Evolutionary conservation across 2,113 vertebrate genomes (phyloP).

Genomic region (Sphaerodactylus townsendi): DNA sequence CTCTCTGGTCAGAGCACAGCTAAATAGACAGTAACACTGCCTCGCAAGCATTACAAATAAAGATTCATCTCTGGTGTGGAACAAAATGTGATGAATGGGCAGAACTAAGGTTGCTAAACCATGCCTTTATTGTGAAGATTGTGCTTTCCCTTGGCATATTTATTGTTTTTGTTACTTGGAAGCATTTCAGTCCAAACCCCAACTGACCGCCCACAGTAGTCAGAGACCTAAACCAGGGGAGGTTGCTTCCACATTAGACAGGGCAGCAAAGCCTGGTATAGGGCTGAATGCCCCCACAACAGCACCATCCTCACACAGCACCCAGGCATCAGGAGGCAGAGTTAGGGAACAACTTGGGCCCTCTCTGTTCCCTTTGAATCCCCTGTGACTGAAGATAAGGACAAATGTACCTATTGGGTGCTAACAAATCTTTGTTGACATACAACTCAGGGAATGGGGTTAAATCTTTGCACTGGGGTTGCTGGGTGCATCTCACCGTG

Average conservation of each 20-base stretch:
- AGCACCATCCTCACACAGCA: neutral
- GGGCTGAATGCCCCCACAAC: neutral
- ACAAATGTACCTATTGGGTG: no score
- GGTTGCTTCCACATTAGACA: neutral
- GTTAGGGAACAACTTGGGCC: neutral
- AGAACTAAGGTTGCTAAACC: no score
- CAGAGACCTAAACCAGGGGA: neutral
- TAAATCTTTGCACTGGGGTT: neutral
- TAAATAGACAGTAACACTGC: neutral
- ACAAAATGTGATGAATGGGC: neutral
- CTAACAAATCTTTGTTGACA: no score
- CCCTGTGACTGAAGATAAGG: no score
- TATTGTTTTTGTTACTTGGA: neutral
- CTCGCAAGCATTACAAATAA: neutral
- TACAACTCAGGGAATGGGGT: no score
- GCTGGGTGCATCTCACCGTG: neutral
- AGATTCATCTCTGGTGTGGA: neutral
- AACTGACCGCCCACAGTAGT: neutral
- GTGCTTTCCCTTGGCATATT: neutral
- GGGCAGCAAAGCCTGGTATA: neutral
- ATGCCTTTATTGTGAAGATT: neutral
- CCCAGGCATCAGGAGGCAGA: no score
- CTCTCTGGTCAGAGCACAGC: neutral
- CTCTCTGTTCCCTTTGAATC: neutral
- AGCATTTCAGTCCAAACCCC: neutral